These are phyloP conservation scores for Mugil cephalus DNA, from an alignment of 2,113 vertebrate species.

Conservation along the genomic window DNA sequence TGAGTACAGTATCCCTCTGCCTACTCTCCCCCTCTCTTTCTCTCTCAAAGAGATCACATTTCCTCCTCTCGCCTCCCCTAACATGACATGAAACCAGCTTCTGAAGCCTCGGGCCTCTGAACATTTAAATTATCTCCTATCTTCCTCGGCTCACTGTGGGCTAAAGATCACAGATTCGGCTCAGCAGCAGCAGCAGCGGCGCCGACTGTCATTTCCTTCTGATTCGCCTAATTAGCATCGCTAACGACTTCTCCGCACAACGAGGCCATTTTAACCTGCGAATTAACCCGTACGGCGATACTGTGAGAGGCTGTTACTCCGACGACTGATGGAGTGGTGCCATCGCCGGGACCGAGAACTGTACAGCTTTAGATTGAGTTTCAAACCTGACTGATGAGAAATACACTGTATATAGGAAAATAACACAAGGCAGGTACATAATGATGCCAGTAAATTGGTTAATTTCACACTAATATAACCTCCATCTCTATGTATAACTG, in stretches of 20 bases:
- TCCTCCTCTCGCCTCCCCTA: conserved; percentile 55
- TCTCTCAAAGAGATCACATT: conserved; percentile 61
- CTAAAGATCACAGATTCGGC: conserved; percentile 72
- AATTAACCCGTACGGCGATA: conserved; percentile 16
- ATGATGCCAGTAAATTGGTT: no score
- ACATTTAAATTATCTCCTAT: conserved; percentile 70
- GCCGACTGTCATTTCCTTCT: conserved; percentile 53
- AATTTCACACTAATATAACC: no score
- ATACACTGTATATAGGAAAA: no score
- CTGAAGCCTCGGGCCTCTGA: conserved; percentile 57
- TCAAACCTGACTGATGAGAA: not conserved
- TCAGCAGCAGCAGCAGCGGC: conserved; percentile 49
- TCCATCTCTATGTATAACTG: no score
- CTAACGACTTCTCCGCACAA: conserved; percentile 61
- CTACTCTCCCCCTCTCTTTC: conserved; percentile 14
- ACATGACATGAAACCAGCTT: conserved; percentile 69
- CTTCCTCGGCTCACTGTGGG: conserved; percentile 61
- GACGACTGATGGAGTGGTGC: conserved; percentile 11
- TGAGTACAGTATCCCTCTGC: conserved; percentile 56
- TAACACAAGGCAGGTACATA: no score
- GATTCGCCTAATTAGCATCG: conserved; percentile 66
- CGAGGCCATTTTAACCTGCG: conserved; percentile 45
- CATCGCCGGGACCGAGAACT: not conserved
- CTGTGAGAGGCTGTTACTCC: conserved; percentile 9
- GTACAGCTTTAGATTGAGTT: not conserved